Evolutionary conservation across 2,797 vertebrate genomes (phyloP).

Genomic region (Sebastolobus alascanus): DNA sequence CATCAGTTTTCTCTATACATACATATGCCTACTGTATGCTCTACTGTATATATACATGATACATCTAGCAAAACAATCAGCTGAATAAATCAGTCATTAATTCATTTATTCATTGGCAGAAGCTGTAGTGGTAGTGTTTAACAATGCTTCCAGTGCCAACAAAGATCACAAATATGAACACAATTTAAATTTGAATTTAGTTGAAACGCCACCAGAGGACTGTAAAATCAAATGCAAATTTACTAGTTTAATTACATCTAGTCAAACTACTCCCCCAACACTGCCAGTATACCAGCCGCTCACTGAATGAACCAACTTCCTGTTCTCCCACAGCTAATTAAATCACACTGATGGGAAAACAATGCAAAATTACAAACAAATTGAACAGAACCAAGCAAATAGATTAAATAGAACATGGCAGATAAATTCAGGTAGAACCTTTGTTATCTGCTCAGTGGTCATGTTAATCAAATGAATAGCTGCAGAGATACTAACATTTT

Average conservation of each 20-base stretch:
- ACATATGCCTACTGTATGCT: neutral
- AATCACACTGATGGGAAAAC: conserved; percentile 57
- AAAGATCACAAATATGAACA: conserved; percentile 39
- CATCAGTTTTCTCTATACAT: neutral
- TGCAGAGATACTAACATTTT: neutral
- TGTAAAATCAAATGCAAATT: conserved; percentile 63
- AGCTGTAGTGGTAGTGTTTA: conserved; percentile 1
- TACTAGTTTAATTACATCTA: conserved; percentile 72
- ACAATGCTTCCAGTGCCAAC: conserved; percentile 7
- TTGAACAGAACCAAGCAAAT: conserved; percentile 54
- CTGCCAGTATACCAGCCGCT: conserved; percentile 22
- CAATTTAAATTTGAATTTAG: conserved; percentile 50
- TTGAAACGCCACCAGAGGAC: conserved; percentile 53
- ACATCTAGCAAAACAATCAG: neutral
- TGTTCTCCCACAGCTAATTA: conserved; percentile 67
- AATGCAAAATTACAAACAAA: conserved; percentile 60
- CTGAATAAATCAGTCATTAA: neutral
- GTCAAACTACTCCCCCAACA: conserved; percentile 58
- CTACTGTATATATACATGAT: neutral
- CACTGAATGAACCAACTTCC: conserved; percentile 25
- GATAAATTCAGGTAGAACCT: conserved; percentile 34
- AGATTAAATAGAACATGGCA: conserved; percentile 40
- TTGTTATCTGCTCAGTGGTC: conserved; percentile 35
- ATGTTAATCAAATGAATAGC: conserved; percentile 11
- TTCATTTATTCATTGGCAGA: neutral